Evolutionary conservation across 1,140 invertebrate species (phyloP).

Genomic region (Solen grandis): DNA sequence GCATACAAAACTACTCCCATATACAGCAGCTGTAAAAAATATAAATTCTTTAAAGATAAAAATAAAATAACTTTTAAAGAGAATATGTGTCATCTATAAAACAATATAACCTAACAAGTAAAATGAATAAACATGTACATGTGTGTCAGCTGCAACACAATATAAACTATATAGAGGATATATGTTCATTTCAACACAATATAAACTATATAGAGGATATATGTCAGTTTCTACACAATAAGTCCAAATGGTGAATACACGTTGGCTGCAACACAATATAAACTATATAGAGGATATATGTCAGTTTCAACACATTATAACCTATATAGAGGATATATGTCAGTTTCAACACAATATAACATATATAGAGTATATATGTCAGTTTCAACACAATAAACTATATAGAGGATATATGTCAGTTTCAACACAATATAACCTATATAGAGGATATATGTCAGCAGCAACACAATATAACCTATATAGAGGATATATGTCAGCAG

Average conservation of each 20-base stretch:
- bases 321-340: not conserved
- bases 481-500: not conserved
- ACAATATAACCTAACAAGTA: not conserved
- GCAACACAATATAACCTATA: not conserved
- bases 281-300: too few species aligned
- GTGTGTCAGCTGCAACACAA: too few species aligned
- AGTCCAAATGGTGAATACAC: too few species aligned
- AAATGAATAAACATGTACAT: constrained; percentile 1
- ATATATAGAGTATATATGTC: not conserved
- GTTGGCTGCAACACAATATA: too few species aligned
- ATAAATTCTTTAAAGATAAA: not conserved
- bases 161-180: too few species aligned
- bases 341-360: not conserved
- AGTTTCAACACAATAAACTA: too few species aligned
- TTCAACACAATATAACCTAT: too few species aligned
- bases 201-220: too few species aligned
- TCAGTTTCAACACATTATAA: not conserved
- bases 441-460: too few species aligned
- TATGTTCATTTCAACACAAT: too few species aligned
- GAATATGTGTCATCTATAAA: not conserved
- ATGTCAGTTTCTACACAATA: too few species aligned
- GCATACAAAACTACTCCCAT: constrained; percentile 96
- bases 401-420: too few species aligned
- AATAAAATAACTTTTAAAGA: not conserved
- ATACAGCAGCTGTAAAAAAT: constrained; percentile 87